These are phyloP conservation scores for Megaceryle alcyon DNA, from an alignment of 2,797 vertebrate species.

Conservation along the genomic window DNA sequence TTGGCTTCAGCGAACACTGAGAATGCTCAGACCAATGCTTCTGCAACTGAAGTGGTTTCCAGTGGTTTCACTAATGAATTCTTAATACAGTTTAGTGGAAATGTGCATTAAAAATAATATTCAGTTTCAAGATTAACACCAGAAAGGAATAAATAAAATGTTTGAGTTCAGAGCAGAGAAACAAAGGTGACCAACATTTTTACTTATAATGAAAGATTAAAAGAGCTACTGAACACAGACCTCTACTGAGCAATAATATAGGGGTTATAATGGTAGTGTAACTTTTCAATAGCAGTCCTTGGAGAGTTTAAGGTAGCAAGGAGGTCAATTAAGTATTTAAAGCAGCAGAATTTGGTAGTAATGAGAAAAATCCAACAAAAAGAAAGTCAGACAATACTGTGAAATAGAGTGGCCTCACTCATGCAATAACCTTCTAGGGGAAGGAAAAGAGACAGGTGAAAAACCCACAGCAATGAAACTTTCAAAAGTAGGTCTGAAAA, in stretches of 20 bases:
- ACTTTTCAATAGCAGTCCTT: neutral
- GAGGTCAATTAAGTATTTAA: constrained; percentile 15
- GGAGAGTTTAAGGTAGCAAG: neutral
- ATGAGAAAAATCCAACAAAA: constrained; percentile 14
- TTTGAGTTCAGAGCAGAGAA: neutral
- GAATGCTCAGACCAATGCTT: neutral
- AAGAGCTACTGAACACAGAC: neutral
- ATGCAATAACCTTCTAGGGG: neutral
- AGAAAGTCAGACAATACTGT: neutral
- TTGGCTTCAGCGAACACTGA: neutral
- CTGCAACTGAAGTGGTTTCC: neutral
- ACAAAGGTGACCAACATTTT: neutral
- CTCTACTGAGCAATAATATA: neutral
- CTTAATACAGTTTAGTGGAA: neutral
- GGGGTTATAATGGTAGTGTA: neutral
- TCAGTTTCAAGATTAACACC: neutral
- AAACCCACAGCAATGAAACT: neutral
- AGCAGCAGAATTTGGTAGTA: neutral
- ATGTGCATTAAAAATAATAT: neutral
- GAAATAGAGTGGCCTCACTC: neutral
- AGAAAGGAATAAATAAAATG: constrained; percentile 5
- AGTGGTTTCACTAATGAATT: neutral
- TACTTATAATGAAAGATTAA: neutral
- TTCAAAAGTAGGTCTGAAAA: neutral
- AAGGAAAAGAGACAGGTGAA: neutral